Conservation (phyloP, 2,888 invertebrate genomes). For the Ornithoptera priamus region DNA sequence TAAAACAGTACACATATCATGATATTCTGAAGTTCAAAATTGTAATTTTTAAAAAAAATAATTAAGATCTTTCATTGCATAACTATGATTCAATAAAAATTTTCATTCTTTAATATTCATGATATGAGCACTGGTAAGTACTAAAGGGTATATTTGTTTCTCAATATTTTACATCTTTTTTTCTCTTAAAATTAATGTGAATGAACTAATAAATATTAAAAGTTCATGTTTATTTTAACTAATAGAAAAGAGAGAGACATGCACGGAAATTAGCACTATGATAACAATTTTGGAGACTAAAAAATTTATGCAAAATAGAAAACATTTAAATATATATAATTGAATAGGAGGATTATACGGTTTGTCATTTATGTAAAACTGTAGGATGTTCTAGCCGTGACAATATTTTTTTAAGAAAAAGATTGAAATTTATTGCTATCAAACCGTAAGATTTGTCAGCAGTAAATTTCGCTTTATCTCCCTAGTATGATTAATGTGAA, state of each 20-base stretch:
- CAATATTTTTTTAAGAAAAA: neutral
- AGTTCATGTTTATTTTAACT: neutral
- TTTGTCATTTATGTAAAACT: neutral
- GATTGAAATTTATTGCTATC: slow-evolving; percentile 14
- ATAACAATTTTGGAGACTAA: too few species aligned
- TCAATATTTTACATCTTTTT: neutral
- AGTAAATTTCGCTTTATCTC: slow-evolving; percentile 1
- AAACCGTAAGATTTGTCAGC: neutral
- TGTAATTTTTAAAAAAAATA: neutral
- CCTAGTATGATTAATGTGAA: slow-evolving; percentile 1
- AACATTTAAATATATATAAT: neutral
- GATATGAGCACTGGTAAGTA: slow-evolving; percentile 45
- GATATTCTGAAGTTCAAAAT: slow-evolving; percentile 35
- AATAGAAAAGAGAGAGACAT: neutral
- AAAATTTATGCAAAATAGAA: too few species aligned
- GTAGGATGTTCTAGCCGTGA: neutral
- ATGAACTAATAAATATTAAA: neutral
- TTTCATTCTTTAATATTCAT: slow-evolving; percentile 39
- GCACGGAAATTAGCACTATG: neutral
- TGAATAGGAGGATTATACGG: neutral
- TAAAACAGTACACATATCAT: slow-evolving; percentile 53
- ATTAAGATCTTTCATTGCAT: neutral
- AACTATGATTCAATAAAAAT: neutral
- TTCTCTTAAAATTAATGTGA: neutral
- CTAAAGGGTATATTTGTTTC: neutral